Evolutionary conservation across 53 echinoderm and acorn worm genomes (phyloP), one percentile per base, ranked within the genome.

Genomic region (Actinopyga echinites): DNA sequence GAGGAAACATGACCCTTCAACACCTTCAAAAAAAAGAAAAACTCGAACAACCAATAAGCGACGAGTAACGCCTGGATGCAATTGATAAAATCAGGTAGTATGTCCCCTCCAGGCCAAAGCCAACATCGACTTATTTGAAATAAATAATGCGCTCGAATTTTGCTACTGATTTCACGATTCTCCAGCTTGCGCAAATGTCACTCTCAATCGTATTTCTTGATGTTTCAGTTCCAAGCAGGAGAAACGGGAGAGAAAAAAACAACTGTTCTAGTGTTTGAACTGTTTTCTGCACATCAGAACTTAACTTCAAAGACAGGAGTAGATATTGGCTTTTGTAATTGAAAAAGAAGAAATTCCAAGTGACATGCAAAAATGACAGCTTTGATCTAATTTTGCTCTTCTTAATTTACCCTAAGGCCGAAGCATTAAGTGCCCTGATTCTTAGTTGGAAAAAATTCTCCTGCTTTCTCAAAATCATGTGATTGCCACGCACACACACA

Each of bases 101-200:
- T 40, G 71, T 71, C 71, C 71, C 71, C 71, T 71, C 37, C 25
- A 71, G 71, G 71, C 71, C 44, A 71, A 71, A 71, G 71, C 71
- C 11, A 71, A 71, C 71, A 71, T 71, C 40, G 44, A 71, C 71
- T 71, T 24, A 42, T 43, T 43, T 43, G 71, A 71, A 22, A 40
- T 24, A 32, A 71, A 71, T 71, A 71, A 21, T 34, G 31, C 22
- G 71, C 45, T 71, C 7, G 22, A 42, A 26, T 49, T 49, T 49
- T 2, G 49, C 15, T 17, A 49, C 49, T 17, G 49, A 49, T 49
- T 49, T 49, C 17, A 49, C 49, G 17, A 49, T 49, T 49, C 49
- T 49, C 49, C 49, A 49, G 49, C 49, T 17, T 49, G 49, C 17
- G 49, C 49, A 49, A 49, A 49, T 49, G 49, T 49, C 49, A 49